phyloP scores from a whole-genome alignment of 2,113 vertebrate genomes.

The Cacatua alba region DNA sequence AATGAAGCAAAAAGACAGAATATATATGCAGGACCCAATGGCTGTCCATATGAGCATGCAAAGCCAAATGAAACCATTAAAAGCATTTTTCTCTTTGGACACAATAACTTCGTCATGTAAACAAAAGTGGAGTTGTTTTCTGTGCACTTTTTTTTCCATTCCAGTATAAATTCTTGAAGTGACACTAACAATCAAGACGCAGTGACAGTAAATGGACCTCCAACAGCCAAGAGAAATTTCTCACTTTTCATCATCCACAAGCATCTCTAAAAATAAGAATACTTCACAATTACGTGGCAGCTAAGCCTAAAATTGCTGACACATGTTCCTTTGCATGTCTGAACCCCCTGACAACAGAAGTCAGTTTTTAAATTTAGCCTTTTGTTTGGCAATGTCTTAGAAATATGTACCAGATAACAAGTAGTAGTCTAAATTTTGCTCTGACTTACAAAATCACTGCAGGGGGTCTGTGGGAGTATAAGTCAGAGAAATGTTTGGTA shows the following conservation, averaged over 20 bases:
- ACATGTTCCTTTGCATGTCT: not conserved
- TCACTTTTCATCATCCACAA: not conserved
- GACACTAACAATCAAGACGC: not conserved
- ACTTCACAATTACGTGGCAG: not conserved
- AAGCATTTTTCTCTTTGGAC: not conserved
- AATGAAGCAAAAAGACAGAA: not conserved
- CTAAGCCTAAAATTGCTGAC: slow-evolving; percentile 26
- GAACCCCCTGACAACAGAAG: not conserved
- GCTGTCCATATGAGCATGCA: not conserved
- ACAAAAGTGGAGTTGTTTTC: not conserved
- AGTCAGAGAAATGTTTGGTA: slow-evolving; percentile 4
- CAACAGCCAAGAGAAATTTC: not conserved
- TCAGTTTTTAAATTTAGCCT: slow-evolving; percentile 28
- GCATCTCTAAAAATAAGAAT: not conserved
- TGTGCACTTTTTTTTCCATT: not conserved
- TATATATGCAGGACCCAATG: not conserved
- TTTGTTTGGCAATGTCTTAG: slow-evolving; percentile 28
- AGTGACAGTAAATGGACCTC: not conserved
- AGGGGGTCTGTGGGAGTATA: not conserved
- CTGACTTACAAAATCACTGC: slow-evolving; percentile 33
- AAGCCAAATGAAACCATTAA: not conserved
- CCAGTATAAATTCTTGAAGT: not conserved
- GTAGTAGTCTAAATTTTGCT: not conserved
- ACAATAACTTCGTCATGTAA: not conserved
- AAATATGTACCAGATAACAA: slow-evolving; percentile 36